phyloP scores from a whole-genome alignment of 2,888 invertebrate genomes.

The Raillietiella orientalis region DNA sequence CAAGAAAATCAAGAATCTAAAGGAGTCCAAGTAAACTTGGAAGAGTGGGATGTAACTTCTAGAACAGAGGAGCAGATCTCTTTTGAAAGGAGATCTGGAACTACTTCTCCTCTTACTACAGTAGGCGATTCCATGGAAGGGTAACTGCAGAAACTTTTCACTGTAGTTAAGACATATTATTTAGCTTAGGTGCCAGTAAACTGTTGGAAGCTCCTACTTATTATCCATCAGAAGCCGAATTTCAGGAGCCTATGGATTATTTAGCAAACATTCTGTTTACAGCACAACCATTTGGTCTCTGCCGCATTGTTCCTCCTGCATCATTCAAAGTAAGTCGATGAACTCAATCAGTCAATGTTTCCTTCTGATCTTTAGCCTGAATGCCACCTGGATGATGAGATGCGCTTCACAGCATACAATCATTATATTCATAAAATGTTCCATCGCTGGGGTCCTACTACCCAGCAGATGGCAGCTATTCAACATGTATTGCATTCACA shows the following conservation, averaged over 20 bases:
- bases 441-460: constrained; percentile 53
- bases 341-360: not conserved
- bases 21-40: no score
- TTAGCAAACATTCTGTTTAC: constrained; percentile 39
- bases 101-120: no score
- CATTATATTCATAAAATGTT: constrained; percentile 66
- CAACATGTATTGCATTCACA: constrained; percentile 43
- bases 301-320: constrained; percentile 49
- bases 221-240: constrained; percentile 45
- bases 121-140: no score
- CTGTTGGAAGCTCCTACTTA: constrained; percentile 43
- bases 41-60: no score
- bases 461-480: constrained; percentile 51
- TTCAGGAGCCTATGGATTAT: constrained; percentile 51
- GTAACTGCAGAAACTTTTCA: no score
- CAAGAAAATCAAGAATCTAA: no score
- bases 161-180: no score
- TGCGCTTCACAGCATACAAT: constrained; percentile 54
- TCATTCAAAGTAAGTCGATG: constrained; percentile 22
- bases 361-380: constrained; percentile 21
- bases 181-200: constrained; percentile 8
- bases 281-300: constrained; percentile 51
- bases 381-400: constrained; percentile 47
- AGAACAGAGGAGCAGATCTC: no score
- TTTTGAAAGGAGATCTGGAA: no score